Base-by-base conservation (phyloP, 2,888 invertebrate genomes). In the Cistogaster globosa region DNA sequence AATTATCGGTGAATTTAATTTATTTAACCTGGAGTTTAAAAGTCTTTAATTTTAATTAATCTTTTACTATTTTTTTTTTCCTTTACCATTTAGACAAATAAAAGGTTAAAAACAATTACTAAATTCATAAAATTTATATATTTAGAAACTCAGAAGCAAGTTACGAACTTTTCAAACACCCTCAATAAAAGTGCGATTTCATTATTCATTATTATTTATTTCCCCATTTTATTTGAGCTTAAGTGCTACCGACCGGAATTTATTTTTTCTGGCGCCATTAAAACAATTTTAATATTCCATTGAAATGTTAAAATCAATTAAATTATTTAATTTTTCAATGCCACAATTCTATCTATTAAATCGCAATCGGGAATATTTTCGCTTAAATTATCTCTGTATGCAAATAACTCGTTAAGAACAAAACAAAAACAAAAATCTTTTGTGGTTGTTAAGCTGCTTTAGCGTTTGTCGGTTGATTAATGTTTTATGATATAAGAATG, bases 211-310 rank as follows among this genome's bases (percentile, higher is more conserved):
- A 26, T 26, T 26, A 2, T 53, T 11, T 51, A 9, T 18, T 18
- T 6, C 1, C 20, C 8, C 60, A 45, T 45, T 9, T 9, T 32
- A 26, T 69, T 20, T 3, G 53, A 32, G 14, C 57, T 42, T 68
- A 67, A 5, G 51, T 55, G 26, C n/a, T 26, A 72, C 18, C n/a
- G 32, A 63, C 57, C 48, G 58, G 18, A 26, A 63, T 58, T 75
- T 63, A 84, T 79, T 71, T 75, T 74, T 63, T 69, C 75, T 79
- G 83, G 79, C 83, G 83, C 71, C 83, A 71, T 55, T 42, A n/a
- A 45, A 45, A 55, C 22, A 45, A 42, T 68, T 80, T 67, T 14
- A 36, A 72, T 65, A 58, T 69, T 57, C 14, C 69, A 69, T 51
- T 58, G 22, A 69, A 51, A 38, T 69, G 55, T 12, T 82, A 20